Conservation (phyloP, 1,140 invertebrate genomes). For the Sarcophaga bullata region DNA sequence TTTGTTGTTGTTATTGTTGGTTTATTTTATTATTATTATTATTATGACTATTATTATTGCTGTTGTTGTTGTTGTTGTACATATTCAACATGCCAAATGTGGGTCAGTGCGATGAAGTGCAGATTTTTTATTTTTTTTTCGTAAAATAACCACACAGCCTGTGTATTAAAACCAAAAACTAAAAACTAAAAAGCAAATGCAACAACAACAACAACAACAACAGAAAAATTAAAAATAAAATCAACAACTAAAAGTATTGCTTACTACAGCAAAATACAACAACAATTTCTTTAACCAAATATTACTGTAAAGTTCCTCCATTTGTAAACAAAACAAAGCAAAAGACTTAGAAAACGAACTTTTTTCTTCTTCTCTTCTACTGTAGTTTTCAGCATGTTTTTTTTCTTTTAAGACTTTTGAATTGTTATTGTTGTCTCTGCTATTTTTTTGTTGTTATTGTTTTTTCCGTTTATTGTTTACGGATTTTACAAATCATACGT, state of each 20-base stretch:
- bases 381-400: too few relatives aligned
- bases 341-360: conserved; percentile 35
- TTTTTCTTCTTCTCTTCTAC: neutral
- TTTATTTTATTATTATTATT: neutral
- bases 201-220: neutral
- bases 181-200: conserved; percentile 25
- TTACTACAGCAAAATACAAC: conserved; percentile 15
- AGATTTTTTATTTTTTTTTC: conserved; percentile 34
- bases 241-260: conserved; percentile 29
- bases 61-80: neutral
- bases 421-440: too few relatives aligned
- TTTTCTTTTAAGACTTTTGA: too few relatives aligned
- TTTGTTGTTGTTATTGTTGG: neutral
- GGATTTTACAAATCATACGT: conserved; percentile 16
- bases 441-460: neutral
- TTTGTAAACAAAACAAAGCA: neutral
- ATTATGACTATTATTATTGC: too few relatives aligned
- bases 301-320: neutral
- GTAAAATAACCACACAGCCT: neutral
- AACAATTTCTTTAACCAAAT: too few relatives aligned
- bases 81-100: conserved; percentile 32
- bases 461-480: conserved; percentile 2
- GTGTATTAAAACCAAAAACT: neutral
- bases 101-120: conserved; percentile 43
- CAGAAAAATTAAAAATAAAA: conserved; percentile 27